Evolutionary conservation across 2,797 vertebrate genomes (phyloP), one percentile per base, ranked within the genome.

Genomic region (Poecilia picta): DNA sequence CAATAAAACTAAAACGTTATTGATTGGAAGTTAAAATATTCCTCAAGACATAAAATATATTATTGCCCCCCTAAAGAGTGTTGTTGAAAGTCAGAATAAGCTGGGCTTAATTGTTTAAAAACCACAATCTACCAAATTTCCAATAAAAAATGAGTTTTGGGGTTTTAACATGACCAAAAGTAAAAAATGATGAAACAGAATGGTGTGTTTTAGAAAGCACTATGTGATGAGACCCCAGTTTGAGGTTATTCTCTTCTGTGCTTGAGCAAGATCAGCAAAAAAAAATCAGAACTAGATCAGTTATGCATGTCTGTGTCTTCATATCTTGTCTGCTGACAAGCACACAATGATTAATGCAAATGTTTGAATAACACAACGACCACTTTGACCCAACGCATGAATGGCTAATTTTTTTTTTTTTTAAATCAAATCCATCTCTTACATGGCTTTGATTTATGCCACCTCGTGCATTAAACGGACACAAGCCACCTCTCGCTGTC

Each of bases 321-420:
- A 25, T 72, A 51, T 75, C 70, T 83, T 66, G 43, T 71, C 43
- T 46, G 53, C 76, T 80, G 85, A 86, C 77, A 64, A 74, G 31
- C 57, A 71, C 31, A 66, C 74, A 43, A 71, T 87, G 87, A 90
- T 87, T 85, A 80, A 93, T 93, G 76, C 72, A 80, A 91, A 85
- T 93, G 90, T 92, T 90, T 93, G 83, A 93, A 80, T 89, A 93
- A 91, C 88, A 87, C 75, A 0, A 46, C 39, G 73, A 81, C 78
- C 83, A 84, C 79, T 89, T 88, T 83, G 88, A 88, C 84, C 86
- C 72, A 36, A 75, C 77, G 74, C 70, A 79, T 83, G 81, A 87
- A 91, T 79, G 77, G 47, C 64, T 84, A 78, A 91, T 94, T 80
- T 74, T 77, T 12, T 55, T 85, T 81, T 74, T 77, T 11, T 13